A percentile compares a stretch with the other conserved stretches of the same genome.
Evolutionary conservation across 2,113 vertebrate genomes (phyloP).

Genomic region (Ranitomeya imitator): DNA sequence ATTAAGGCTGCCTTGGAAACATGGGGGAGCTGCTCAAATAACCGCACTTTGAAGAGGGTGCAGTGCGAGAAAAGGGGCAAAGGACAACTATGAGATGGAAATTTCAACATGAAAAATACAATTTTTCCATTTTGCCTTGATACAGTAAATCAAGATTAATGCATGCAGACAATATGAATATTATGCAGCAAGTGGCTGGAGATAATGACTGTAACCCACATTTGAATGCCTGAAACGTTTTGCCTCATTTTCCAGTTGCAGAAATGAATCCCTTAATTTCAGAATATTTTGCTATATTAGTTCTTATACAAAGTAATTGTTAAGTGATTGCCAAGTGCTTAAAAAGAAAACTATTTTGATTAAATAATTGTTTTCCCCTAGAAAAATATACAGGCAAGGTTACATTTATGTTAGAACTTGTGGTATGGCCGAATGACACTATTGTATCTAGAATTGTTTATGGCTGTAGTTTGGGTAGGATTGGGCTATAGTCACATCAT

Average conservation of each 20-base stretch:
- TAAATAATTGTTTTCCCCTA: not conserved
- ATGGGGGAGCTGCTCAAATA: not conserved
- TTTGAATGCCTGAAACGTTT: constrained; percentile 17
- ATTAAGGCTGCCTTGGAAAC: constrained; percentile 8
- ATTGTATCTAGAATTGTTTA: too few relatives aligned
- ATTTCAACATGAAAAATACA: not conserved
- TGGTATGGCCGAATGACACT: too few relatives aligned
- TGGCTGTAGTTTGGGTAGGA: too few relatives aligned
- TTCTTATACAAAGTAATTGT: not conserved
- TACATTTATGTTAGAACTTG: too few relatives aligned
- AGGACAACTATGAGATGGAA: not conserved
- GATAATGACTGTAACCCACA: constrained; percentile 31
- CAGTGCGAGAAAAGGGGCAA: not conserved
- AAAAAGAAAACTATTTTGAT: not conserved
- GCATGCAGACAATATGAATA: constrained; percentile 16
- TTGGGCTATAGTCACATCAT: too few relatives aligned
- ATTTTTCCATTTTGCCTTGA: not conserved
- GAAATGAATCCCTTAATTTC: not conserved
- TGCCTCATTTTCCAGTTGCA: not conserved
- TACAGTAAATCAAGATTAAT: constrained; percentile 11
- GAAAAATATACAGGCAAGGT: not conserved
- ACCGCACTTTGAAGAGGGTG: not conserved
- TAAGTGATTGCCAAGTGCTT: not conserved
- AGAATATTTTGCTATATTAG: constrained; percentile 4
- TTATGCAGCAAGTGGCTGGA: constrained; percentile 16